These are phyloP conservation scores for Cantharis flavilabris DNA, from an alignment of 2,888 invertebrate species.

Conservation along the genomic window DNA sequence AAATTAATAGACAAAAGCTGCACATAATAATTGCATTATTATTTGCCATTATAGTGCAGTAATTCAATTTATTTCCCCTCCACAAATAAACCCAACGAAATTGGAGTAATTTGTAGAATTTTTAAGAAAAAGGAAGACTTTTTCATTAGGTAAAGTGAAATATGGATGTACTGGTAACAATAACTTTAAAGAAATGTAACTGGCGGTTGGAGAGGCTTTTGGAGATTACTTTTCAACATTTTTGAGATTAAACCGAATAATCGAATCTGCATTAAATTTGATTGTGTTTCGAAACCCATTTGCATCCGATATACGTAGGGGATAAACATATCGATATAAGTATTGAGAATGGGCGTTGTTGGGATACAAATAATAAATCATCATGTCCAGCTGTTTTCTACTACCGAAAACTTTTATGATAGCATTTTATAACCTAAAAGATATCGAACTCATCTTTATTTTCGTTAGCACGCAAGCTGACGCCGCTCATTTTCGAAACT, in stretches of 20 bases:
- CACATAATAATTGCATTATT: constrained; percentile 14
- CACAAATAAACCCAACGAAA: background rate
- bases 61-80: constrained; percentile 1
- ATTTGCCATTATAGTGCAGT: background rate
- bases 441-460: constrained; percentile 27
- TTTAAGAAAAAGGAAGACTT: background rate
- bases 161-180: background rate
- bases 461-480: constrained; percentile 30
- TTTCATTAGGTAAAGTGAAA: background rate
- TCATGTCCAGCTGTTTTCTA: constrained; percentile 12
- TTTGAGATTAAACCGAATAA: background rate
- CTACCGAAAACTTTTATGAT: constrained; percentile 16
- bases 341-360: background rate
- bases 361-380: constrained; percentile 17
- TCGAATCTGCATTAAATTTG: background rate
- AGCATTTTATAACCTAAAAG: constrained; percentile 21
- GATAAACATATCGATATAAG: background rate
- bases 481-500: constrained; percentile 24
- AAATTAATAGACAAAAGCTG: constrained; percentile 24
- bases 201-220: background rate
- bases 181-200: background rate
- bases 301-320: background rate
- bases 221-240: background rate
- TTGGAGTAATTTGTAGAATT: background rate
- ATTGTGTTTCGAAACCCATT: background rate